Conservation (phyloP, 2,888 invertebrate genomes). For the Cataglyphis rosenhaueri region DNA sequence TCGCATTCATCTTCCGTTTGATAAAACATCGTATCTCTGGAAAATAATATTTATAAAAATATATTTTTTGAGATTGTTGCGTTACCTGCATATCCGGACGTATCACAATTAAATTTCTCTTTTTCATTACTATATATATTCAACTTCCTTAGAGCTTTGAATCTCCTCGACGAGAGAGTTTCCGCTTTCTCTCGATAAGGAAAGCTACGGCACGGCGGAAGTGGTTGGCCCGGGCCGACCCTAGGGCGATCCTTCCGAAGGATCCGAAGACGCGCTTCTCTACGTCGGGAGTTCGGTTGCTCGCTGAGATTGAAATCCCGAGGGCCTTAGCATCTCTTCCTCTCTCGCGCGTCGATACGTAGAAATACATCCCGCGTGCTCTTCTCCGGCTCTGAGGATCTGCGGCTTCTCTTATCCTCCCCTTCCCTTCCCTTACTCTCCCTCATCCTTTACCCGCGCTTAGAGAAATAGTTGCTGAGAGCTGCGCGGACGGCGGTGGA, state of each 20-base stretch:
- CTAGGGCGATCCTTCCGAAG: constrained; percentile 62
- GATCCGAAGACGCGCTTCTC: constrained; percentile 61
- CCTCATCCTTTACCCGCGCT: constrained; percentile 30
- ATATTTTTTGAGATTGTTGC: constrained; percentile 26
- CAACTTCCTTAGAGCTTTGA: constrained; percentile 17
- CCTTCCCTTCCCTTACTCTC: not conserved
- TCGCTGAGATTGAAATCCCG: constrained; percentile 66
- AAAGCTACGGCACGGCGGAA: constrained; percentile 55
- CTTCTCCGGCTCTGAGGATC: constrained; percentile 12
- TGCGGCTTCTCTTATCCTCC: constrained; percentile 22
- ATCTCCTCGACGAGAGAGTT: constrained; percentile 34
- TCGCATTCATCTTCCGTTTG: not conserved
- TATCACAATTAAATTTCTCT: constrained; percentile 28
- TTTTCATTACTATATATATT: constrained; percentile 41
- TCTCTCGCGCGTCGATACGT: constrained; percentile 59
- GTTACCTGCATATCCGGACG: not conserved
- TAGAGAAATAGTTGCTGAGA: constrained; percentile 48
- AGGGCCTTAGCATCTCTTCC: constrained; percentile 30
- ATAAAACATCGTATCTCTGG: not conserved
- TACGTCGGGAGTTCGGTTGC: constrained; percentile 37
- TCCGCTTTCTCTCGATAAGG: constrained; percentile 35
- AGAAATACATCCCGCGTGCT: constrained; percentile 53
- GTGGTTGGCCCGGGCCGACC: constrained; percentile 58
- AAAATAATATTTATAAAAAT: not conserved
- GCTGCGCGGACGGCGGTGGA: constrained; percentile 16